Evolutionary conservation across 2,797 vertebrate genomes (phyloP).

Genomic region (Cichlasoma orientale): DNA sequence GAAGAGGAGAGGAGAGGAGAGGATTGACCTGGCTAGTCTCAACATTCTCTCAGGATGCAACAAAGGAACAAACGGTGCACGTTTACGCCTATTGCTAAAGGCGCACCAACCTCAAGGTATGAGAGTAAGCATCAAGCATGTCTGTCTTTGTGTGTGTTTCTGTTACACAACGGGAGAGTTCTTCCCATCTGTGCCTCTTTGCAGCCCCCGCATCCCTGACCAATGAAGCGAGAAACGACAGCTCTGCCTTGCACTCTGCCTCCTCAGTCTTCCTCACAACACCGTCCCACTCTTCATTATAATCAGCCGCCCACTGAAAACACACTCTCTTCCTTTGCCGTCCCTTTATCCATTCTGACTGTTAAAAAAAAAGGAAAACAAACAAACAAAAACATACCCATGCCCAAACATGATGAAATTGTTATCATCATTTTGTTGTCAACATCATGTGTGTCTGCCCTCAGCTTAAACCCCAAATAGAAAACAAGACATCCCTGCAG

Average conservation of each 20-base stretch:
- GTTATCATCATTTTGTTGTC: slow-evolving; percentile 12
- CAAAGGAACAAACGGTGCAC: not conserved
- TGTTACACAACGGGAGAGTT: slow-evolving; percentile 80
- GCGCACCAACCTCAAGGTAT: slow-evolving; percentile 44
- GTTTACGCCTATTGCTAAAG: slow-evolving; percentile 29
- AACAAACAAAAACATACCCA: not conserved
- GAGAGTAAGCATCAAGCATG: slow-evolving; percentile 45
- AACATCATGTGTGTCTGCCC: slow-evolving; percentile 31
- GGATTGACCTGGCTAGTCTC: not conserved
- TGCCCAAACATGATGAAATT: slow-evolving; percentile 5
- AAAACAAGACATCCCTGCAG: slow-evolving; percentile 51
- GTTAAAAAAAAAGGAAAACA: not conserved
- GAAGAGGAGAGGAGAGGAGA: not conserved
- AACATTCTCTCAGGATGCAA: not conserved
- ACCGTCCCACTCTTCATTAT: slow-evolving; percentile 56
- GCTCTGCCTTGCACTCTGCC: slow-evolving; percentile 72
- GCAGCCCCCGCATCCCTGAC: slow-evolving; percentile 75
- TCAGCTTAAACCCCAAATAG: slow-evolving; percentile 33
- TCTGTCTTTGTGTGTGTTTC: slow-evolving; percentile 58
- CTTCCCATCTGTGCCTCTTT: slow-evolving; percentile 79
- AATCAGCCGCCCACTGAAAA: slow-evolving; percentile 40
- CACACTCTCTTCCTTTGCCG: slow-evolving; percentile 13
- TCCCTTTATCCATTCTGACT: not conserved
- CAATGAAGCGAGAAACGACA: slow-evolving; percentile 76
- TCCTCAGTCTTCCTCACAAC: slow-evolving; percentile 64